phyloP scores from a whole-genome alignment of 2,888 invertebrate genomes.

The Chromoteleia sp. region DNA sequence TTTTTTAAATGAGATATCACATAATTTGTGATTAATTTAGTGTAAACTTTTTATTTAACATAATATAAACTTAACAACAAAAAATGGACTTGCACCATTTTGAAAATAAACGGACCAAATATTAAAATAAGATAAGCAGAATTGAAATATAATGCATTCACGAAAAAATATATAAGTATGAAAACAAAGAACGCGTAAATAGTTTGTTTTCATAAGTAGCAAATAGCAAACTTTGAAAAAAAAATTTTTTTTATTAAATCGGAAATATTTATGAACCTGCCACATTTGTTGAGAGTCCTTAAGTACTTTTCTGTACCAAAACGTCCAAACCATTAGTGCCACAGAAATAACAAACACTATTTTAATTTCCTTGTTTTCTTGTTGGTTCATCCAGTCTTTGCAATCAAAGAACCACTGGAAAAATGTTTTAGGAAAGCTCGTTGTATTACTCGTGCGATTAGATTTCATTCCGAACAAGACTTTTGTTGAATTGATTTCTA shows the following conservation, averaged over 20 bases:
- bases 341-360: constrained; percentile 89
- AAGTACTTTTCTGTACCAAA: constrained; percentile 91
- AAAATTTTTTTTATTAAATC: neutral
- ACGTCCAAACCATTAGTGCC: constrained; percentile 89
- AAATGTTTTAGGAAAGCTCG: constrained; percentile 73
- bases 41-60: too few relatives aligned
- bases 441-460: constrained; percentile 65
- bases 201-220: too few relatives aligned
- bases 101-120: too few relatives aligned
- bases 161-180: too few relatives aligned
- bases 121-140: too few relatives aligned
- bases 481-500: constrained; percentile 62
- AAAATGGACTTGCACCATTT: too few relatives aligned
- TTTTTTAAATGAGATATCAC: too few relatives aligned
- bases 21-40: too few relatives aligned
- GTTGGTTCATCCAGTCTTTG: constrained; percentile 89
- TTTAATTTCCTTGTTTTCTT: constrained; percentile 91
- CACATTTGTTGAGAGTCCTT: constrained; percentile 83
- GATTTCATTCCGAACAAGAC: constrained; percentile 48
- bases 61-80: too few relatives aligned
- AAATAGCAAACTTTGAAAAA: too few relatives aligned
- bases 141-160: too few relatives aligned
- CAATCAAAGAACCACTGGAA: constrained; percentile 75
- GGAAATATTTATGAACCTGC: constrained; percentile 74
- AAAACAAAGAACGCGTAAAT: too few relatives aligned